Conservation (phyloP, 2,113 vertebrate species). For the Phodopus roborovskii region DNA sequence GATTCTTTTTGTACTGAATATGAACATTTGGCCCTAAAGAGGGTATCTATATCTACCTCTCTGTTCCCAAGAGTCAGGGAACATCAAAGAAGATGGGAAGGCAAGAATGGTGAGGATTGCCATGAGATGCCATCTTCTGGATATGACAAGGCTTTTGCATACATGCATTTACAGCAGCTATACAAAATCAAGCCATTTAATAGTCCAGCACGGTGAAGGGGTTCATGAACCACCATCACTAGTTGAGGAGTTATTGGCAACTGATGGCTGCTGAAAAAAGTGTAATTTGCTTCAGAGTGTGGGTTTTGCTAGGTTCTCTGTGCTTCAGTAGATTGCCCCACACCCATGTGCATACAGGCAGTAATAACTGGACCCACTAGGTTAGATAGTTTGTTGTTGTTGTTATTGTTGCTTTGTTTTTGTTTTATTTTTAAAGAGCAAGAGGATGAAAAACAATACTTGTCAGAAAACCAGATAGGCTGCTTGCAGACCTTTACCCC, state of each 20-base stretch:
- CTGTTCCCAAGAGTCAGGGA: background rate
- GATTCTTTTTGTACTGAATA: background rate
- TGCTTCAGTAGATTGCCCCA: background rate
- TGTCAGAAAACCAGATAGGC: background rate
- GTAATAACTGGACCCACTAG: background rate
- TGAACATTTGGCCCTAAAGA: background rate
- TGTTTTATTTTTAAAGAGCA: background rate
- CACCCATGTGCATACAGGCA: background rate
- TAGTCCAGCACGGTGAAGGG: background rate
- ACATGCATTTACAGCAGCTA: background rate
- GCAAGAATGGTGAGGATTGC: background rate
- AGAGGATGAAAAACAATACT: background rate
- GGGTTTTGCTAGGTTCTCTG: background rate
- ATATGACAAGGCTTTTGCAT: background rate
- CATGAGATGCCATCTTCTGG: background rate
- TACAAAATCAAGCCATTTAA: background rate
- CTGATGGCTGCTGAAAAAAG: background rate
- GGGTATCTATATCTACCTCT: background rate
- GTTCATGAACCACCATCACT: background rate
- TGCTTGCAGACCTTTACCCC: background rate
- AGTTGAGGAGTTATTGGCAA: background rate
- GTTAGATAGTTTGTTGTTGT: background rate
- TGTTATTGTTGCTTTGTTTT: no score
- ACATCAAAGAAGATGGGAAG: background rate
- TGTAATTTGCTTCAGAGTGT: background rate